Base-by-base conservation (phyloP, 2,797 vertebrate species). In the Pangasius larnaudii region DNA sequence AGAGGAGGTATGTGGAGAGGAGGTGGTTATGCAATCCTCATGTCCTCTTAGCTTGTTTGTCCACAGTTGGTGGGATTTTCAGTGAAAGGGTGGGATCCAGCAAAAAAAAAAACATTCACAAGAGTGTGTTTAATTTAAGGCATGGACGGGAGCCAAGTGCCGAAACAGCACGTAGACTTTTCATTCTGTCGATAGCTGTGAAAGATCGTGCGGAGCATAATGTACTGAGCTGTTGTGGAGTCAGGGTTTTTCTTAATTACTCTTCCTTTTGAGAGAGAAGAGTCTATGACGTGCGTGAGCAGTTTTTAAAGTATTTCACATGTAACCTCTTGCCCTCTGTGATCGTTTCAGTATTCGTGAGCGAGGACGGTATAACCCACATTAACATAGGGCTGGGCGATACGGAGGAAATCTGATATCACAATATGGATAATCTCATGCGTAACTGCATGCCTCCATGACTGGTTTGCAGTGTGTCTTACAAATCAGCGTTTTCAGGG, bases 191-290 rank as follows among this genome's bases (percentile, higher is more conserved):
- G 56, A 33, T 59, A 46, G 51, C 51, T 82, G 71, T 77, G 67
- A 51, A 84, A 59, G 33, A 81, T 90, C 89, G 22, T 89, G 84
- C 74, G 61, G 72, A 77, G 0, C 13, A 9, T 84, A 27, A 77
- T 89, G 59, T 30, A 78, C 71, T 13, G 49, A 14, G 49, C 71
- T 84, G 59, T 61, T 84, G 85, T 85, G 53, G 72, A 89, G 88
- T 89, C 88, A 87, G 88, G 81, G 22, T 18, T 87, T 89, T 89
- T 79, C 85, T 79, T 84, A 84, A 71, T 72, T 65, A 42, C 58
- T 59, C 24, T 22, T 65, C 30, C 24, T 39, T 53, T 81, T 85
- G 36, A 18, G 36, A 85, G 65, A 71, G 51, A 51, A 8, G 63
- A 56, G 33, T 77, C 27, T 61, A 13, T 42, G 24, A 27, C 24